Conservation (phyloP, 1,140 invertebrate genomes). For the Octopus sinensis region DNA sequence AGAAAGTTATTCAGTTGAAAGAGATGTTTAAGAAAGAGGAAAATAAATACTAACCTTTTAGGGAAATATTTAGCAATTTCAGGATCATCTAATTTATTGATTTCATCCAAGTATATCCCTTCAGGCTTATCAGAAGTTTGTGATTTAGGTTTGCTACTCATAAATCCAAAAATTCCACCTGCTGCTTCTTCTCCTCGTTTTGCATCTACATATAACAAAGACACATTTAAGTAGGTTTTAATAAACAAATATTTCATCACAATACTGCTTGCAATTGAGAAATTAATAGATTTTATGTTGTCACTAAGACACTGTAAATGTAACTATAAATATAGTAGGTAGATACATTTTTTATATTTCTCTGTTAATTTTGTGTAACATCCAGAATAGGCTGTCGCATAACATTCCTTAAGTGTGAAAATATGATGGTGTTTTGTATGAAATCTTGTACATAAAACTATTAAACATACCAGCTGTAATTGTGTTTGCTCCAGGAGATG, state of each 20-base stretch:
- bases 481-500: not conserved
- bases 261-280: no score
- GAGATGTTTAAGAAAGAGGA: no score
- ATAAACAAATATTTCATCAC: no score
- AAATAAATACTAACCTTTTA: constrained; percentile 36
- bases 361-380: no score
- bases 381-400: no score
- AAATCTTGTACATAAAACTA: not conserved
- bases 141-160: constrained; percentile 19
- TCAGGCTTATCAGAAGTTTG: constrained; percentile 64
- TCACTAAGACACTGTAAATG: no score
- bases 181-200: constrained; percentile 54
- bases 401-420: no score
- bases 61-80: constrained; percentile 89
- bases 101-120: constrained; percentile 85
- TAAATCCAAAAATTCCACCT: constrained; percentile 58
- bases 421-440: no score
- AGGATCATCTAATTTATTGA: constrained; percentile 84
- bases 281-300: no score
- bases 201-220: constrained; percentile 68
- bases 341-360: no score
- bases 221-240: not conserved
- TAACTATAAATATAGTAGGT: no score
- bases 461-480: not conserved
- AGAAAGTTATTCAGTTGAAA: no score